Conservation (phyloP, 2,113 vertebrate genomes). For the Corydoras maculifer region DNA sequence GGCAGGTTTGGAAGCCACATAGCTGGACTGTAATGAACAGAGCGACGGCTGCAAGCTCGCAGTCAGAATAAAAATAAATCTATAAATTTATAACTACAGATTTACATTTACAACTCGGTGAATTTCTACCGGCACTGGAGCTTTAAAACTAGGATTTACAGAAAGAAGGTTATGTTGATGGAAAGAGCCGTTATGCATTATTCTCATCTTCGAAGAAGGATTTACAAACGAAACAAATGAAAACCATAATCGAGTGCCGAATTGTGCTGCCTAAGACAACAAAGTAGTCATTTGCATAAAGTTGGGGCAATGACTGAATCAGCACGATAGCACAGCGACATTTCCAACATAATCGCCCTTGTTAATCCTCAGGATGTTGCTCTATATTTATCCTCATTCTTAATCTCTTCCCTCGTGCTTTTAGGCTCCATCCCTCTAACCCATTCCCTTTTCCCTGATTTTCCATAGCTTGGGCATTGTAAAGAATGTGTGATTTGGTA, state of each 20-base stretch:
- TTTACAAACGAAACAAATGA: conserved; percentile 12
- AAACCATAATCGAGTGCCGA: not conserved
- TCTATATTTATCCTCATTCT: conserved; percentile 53
- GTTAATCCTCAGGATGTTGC: conserved; percentile 50
- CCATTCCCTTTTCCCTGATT: too few relatives aligned
- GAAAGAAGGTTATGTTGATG: not conserved
- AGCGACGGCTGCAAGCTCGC: too few relatives aligned
- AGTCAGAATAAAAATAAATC: too few relatives aligned
- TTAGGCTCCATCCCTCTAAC: conserved; percentile 29
- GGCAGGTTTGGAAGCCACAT: too few relatives aligned
- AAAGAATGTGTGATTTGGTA: too few relatives aligned
- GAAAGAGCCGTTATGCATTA: not conserved
- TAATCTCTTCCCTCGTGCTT: conserved; percentile 48
- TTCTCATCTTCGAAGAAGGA: too few relatives aligned
- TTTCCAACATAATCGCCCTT: conserved; percentile 41
- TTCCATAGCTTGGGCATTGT: too few relatives aligned
- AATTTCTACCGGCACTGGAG: not conserved
- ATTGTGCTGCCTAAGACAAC: conserved; percentile 7
- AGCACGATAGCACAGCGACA: conserved; percentile 17
- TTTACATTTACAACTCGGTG: too few relatives aligned
- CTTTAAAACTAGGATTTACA: conserved; percentile 15
- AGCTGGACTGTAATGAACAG: too few relatives aligned
- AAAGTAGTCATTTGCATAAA: conserved; percentile 13
- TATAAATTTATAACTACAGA: too few relatives aligned
- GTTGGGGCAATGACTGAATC: conserved; percentile 15